These are phyloP conservation scores for Halcyon malimbica DNA, from an alignment of 2,113 vertebrate species.

Conservation along the genomic window DNA sequence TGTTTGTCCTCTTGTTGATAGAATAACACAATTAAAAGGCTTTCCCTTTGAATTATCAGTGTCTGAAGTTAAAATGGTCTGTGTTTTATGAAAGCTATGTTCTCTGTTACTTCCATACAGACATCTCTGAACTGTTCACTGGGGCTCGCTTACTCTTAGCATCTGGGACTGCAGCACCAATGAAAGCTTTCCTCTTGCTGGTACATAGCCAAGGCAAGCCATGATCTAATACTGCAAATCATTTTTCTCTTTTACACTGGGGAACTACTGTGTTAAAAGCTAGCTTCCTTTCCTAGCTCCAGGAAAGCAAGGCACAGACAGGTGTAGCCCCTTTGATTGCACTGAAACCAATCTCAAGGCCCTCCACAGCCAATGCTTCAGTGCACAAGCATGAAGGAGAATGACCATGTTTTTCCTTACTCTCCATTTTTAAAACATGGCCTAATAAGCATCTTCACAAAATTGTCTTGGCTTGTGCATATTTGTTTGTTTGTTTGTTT, in stretches of 20 bases:
- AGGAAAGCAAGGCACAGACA: not conserved
- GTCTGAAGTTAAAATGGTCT: slow-evolving; percentile 8
- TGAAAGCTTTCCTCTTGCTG: slow-evolving; percentile 44
- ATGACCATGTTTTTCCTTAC: not conserved
- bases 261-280: slow-evolving; percentile 39
- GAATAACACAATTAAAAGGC: not conserved
- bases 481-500: not conserved
- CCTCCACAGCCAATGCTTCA: not conserved
- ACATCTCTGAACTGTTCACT: not conserved
- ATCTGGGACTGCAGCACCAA: not conserved
- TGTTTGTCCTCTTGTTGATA: not conserved
- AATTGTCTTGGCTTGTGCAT: slow-evolving; percentile 3
- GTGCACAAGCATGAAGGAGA: not conserved
- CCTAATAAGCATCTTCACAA: slow-evolving; percentile 38
- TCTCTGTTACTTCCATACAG: slow-evolving; percentile 25
- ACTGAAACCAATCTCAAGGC: not conserved
- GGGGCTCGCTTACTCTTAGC: not conserved
- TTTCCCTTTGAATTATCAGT: slow-evolving; percentile 1
- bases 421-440: slow-evolving; percentile 24
- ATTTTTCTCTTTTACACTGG: slow-evolving; percentile 63
- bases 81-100: not conserved
- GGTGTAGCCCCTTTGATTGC: not conserved
- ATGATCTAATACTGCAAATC: slow-evolving; percentile 68
- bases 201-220: slow-evolving; percentile 59
- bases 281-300: slow-evolving; percentile 7